Evolutionary conservation across 1,140 invertebrate species (phyloP).

Genomic region (Drosophila pandora): DNA sequence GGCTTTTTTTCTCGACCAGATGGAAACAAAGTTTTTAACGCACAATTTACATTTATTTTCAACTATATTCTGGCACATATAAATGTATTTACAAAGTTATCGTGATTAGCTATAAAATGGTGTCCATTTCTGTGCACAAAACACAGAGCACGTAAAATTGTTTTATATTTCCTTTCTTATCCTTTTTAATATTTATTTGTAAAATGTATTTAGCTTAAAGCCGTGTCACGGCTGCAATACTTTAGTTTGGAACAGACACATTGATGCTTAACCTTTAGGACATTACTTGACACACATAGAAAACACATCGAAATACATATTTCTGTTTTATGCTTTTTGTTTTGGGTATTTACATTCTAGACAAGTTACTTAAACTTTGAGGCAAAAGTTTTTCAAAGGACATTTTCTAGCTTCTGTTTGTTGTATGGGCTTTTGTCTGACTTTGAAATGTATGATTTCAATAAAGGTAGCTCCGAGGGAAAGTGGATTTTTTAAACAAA

Average conservation of each 20-base stretch:
- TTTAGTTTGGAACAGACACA: constrained; percentile 58
- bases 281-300: constrained; percentile 22
- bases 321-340: background rate
- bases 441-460: background rate
- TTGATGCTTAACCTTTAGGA: constrained; percentile 32
- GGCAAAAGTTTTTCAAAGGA: constrained; percentile 11
- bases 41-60: constrained; percentile 58
- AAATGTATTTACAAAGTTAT: constrained; percentile 54
- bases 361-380: constrained; percentile 22
- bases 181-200: background rate
- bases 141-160: constrained; percentile 1
- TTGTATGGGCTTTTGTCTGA: background rate
- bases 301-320: constrained; percentile 45
- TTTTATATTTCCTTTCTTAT: constrained; percentile 3
- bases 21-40: constrained; percentile 39
- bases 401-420: constrained; percentile 8
- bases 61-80: constrained; percentile 50
- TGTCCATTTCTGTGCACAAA: background rate
- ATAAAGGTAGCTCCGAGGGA: background rate
- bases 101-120: constrained; percentile 36
- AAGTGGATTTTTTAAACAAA: background rate
- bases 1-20: background rate
- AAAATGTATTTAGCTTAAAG: constrained; percentile 61
- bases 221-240: constrained; percentile 68
- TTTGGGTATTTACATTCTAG: constrained; percentile 22